These are phyloP conservation scores for Cassiopea andromeda DNA, from an alignment of 30 jellyfish, hydroid and myxozoan genomes.

Conservation along the genomic window DNA sequence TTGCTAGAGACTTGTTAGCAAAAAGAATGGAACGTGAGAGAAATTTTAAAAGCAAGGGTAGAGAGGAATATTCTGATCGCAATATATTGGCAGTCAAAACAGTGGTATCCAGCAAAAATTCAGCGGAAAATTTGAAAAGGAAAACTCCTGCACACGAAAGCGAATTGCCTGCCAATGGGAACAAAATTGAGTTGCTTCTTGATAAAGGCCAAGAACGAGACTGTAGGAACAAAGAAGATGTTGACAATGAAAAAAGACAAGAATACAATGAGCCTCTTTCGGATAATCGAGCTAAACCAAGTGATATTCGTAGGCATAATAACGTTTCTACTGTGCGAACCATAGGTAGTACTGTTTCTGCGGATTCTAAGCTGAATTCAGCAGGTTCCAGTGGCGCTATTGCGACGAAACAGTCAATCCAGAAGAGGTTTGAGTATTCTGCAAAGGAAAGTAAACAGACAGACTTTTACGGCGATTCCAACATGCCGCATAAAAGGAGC, in stretches of 20 bases:
- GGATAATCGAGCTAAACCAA: not conserved
- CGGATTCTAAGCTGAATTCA: not conserved
- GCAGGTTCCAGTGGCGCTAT: conserved; percentile 35
- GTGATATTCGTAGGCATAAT: not conserved
- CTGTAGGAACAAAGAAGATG: not conserved
- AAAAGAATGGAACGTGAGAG: not conserved
- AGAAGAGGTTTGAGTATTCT: conserved; percentile 65
- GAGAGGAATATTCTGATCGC: not conserved
- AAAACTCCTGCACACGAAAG: not conserved
- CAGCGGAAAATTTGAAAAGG: not conserved
- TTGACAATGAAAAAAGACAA: not conserved
- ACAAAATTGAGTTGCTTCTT: not conserved
- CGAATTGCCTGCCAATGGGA: not conserved
- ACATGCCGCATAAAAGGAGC: conserved; percentile 49
- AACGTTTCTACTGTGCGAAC: conserved; percentile 5
- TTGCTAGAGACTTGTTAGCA: not conserved
- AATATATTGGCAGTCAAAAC: not conserved
- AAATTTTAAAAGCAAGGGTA: not conserved
- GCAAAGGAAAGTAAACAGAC: conserved; percentile 75
- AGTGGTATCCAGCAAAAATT: not conserved
- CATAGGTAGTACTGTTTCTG: not conserved
- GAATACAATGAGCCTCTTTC: conserved; percentile 3
- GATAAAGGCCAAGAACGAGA: not conserved
- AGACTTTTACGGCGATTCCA: conserved; percentile 19
- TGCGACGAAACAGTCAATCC: conserved; percentile 70